Percentiles rank a stretch among this genome's conserved stretches.
Conservation (phyloP, 2,113 vertebrate genomes). For the Poecilia latipinna region DNA sequence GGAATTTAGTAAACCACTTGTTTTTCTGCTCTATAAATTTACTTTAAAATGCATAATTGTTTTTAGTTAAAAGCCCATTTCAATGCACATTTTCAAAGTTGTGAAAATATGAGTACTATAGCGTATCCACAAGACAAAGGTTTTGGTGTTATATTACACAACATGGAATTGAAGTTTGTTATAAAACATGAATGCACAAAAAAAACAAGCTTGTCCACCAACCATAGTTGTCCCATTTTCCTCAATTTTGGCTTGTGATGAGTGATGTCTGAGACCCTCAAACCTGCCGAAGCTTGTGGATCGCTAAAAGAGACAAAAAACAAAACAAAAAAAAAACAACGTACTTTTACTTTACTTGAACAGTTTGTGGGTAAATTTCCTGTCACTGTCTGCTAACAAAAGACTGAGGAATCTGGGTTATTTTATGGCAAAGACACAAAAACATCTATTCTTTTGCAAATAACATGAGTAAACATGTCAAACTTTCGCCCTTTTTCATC, state of each 20-base stretch:
- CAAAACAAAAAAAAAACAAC: not conserved
- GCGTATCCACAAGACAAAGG: too few relatives aligned
- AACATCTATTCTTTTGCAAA: too few relatives aligned
- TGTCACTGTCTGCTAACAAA: not conserved
- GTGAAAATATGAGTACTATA: too few relatives aligned
- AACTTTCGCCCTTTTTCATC: not conserved
- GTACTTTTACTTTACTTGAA: not conserved
- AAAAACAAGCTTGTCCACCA: constrained; percentile 28
- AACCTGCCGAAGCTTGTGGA: constrained; percentile 90
- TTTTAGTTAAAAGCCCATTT: not conserved
- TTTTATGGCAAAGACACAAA: not conserved
- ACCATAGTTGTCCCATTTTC: constrained; percentile 81
- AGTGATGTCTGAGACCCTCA: constrained; percentile 81
- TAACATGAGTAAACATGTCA: not conserved
- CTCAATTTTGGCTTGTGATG: constrained; percentile 76
- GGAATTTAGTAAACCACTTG: not conserved
- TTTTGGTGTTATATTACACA: too few relatives aligned
- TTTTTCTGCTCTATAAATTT: not conserved
- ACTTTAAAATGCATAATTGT: not conserved
- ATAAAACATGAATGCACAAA: not conserved
- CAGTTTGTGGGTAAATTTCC: not conserved
- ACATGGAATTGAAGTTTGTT: not conserved
- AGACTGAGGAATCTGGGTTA: not conserved
- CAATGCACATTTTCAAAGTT: too few relatives aligned
- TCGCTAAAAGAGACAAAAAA: constrained; percentile 73